Evolutionary conservation across 1,140 invertebrate genomes (phyloP), one percentile per base, ranked within the genome.

Genomic region (Diabrotica virgifera): DNA sequence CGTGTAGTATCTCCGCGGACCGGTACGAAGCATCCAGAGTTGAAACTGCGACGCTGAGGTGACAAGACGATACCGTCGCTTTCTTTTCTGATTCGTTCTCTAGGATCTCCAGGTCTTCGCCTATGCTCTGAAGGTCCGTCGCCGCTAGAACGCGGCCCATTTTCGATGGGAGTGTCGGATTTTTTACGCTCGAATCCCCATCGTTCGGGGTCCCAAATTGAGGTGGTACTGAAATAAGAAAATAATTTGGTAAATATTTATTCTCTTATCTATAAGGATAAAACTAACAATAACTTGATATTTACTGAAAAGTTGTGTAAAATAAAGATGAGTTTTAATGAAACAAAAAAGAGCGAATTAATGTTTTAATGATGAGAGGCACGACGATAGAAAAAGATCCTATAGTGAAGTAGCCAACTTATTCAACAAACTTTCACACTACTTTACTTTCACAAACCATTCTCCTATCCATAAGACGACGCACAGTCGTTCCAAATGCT

Each of bases 21-120:
- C 5, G 82, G 82, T 36, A 89, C 87, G 65, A 85, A 89, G 80
- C 92, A 94, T 56, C 92, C 92, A 10, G 90, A 90, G 68, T 89
- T 91, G 82, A 94, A 94, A 76, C 88, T 91, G 51, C 88, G 84
- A 6, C 92, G 83, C 74, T 93, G 91, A 52, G 92, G 92, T 75
- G 89, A 91, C 58, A 94, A 78, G 53, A 93, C 88, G 66, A 94
- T 93, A 12, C 89, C 89, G 77, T 92, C 90, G 75, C 89, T 89
- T 75, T 93, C 92, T 74, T 91, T 90, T 52, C 90, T 89, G 53
- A 94, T 82, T 46, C 91, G 83, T 74, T 92, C 91, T 46, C 89
- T 85, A 0, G 90, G 90, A 79, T 92, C 89, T n/a, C 85, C 85
- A 50, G 86, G 83, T 40, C 87, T 82, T 55, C 87, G 9, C 12